phyloP scores from a whole-genome alignment of 2,888 invertebrate species.

The Conchocele bisecta region DNA sequence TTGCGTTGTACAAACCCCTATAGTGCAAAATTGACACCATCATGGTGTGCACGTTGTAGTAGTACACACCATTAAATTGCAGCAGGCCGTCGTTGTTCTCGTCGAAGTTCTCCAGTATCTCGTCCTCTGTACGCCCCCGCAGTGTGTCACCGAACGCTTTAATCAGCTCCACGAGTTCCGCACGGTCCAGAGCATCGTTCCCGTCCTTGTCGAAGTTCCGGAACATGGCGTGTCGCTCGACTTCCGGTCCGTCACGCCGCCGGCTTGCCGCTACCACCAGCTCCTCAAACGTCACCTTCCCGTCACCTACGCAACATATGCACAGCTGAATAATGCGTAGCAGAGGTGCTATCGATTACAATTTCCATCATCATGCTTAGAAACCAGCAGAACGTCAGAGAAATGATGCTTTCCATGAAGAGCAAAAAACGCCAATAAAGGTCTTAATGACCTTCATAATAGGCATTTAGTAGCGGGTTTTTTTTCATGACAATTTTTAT shows the following conservation, averaged over 20 bases:
- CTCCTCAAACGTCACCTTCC: constrained; percentile 50
- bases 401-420: too few relatives aligned
- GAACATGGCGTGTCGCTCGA: constrained; percentile 26
- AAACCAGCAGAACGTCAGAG: too few relatives aligned
- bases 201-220: constrained; percentile 39
- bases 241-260: constrained; percentile 25
- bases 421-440: too few relatives aligned
- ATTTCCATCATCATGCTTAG: too few relatives aligned
- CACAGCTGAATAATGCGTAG: too few relatives aligned
- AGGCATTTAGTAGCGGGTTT: too few relatives aligned
- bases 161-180: constrained; percentile 30
- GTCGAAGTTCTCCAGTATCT: constrained; percentile 40
- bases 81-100: constrained; percentile 43
- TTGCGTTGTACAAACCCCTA: too few relatives aligned
- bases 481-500: too few relatives aligned
- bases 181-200: constrained; percentile 31
- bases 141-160: constrained; percentile 25
- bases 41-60: too few relatives aligned
- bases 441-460: too few relatives aligned
- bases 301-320: constrained; percentile 32
- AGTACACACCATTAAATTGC: constrained; percentile 49
- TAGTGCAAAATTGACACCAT: too few relatives aligned
- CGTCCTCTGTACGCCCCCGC: constrained; percentile 19
- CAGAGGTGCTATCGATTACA: too few relatives aligned
- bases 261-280: constrained; percentile 45